Evolutionary conservation across 1,140 invertebrate species (phyloP), one percentile per base, ranked within the genome.

Genomic region (Brachionus manjavacas): DNA sequence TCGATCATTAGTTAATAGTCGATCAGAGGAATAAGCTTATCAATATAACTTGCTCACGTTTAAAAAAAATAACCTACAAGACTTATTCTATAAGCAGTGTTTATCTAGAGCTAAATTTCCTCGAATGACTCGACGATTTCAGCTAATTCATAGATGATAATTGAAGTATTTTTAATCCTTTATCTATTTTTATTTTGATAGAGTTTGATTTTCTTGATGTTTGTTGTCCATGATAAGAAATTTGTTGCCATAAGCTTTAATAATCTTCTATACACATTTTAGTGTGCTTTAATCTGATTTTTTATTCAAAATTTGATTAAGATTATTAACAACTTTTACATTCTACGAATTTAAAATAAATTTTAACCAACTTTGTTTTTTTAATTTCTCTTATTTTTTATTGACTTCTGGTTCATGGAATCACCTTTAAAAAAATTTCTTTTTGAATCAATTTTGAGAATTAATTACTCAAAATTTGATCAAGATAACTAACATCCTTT

Each of bases 1-100:
- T 60, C 52, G 52, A 60, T 60, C 52, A 60, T 60, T 60, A 60
- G 52, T 60, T 60, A 60, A 60, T 60, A 60, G 52, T 60, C 52
- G 52, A 60, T 60, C 52, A 60, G 52, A 20, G 31, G 9, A 20
- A 60, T 8, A 20, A 60, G 52, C 52, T 60, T 60, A 60, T 60
- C 52, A 60, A 60, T 20, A 60, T 3, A 20, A 60, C 16, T 60
- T 23, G 52, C 16, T 60, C 52, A 60, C 52, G 52, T 60, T 60
- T 60, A 60, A 20, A 60, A 52, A 55, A 60, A 60, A 60, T 60
- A 60, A 25, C 52, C 52, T 60, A 60, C 16, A 23, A 60, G 52
- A 60, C 52, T 60, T 20, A 60, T 60, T 60, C 20, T 20, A 60
- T 25, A 60, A 60, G 16, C 20, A 60, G 20, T 60, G 1, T 23